Conservation (phyloP, 2,888 invertebrate genomes). For the Torymus auratus region DNA sequence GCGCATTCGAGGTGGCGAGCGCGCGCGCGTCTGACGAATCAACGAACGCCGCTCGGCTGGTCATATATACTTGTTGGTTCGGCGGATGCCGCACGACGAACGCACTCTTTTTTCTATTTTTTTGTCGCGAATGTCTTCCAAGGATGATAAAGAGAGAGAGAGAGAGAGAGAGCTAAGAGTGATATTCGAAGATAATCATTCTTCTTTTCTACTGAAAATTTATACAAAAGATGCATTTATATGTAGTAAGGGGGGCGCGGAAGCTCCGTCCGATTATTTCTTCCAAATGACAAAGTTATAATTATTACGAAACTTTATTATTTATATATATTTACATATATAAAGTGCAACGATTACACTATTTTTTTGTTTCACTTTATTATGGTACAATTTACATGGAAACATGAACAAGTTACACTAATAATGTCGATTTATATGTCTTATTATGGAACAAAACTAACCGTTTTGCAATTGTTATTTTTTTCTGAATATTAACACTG, state of each 20-base stretch:
- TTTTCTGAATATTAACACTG: slow-evolving; percentile 59
- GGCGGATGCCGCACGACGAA: slow-evolving; percentile 12
- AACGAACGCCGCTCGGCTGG: slow-evolving; percentile 8
- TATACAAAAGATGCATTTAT: slow-evolving; percentile 39
- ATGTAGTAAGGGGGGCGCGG: slow-evolving; percentile 5
- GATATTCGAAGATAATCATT: slow-evolving; percentile 10
- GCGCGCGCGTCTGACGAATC: slow-evolving; percentile 24
- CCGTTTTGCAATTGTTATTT: slow-evolving; percentile 61
- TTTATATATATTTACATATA: slow-evolving; percentile 54
- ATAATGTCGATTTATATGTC: slow-evolving; percentile 54
- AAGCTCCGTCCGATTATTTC: neutral
- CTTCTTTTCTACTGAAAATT: slow-evolving; percentile 36
- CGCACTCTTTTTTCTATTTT: slow-evolving; percentile 36
- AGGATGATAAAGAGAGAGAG: slow-evolving; percentile 19
- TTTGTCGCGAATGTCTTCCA: slow-evolving; percentile 56
- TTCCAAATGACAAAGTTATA: slow-evolving; percentile 20
- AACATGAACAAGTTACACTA: slow-evolving; percentile 56
- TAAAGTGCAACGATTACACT: slow-evolving; percentile 54
- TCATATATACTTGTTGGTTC: slow-evolving; percentile 28
- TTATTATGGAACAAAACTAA: slow-evolving; percentile 60
- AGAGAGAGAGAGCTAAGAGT: slow-evolving; percentile 18
- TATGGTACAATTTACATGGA: slow-evolving; percentile 56
- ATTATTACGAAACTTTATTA: slow-evolving; percentile 49
- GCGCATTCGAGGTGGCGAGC: neutral
- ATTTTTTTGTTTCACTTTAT: slow-evolving; percentile 52